Percentiles rank a stretch among this genome's conserved stretches.
These are phyloP conservation scores for Malurus alboscapulatus DNA, from an alignment of 2,113 vertebrate genomes.

Conservation along the genomic window DNA sequence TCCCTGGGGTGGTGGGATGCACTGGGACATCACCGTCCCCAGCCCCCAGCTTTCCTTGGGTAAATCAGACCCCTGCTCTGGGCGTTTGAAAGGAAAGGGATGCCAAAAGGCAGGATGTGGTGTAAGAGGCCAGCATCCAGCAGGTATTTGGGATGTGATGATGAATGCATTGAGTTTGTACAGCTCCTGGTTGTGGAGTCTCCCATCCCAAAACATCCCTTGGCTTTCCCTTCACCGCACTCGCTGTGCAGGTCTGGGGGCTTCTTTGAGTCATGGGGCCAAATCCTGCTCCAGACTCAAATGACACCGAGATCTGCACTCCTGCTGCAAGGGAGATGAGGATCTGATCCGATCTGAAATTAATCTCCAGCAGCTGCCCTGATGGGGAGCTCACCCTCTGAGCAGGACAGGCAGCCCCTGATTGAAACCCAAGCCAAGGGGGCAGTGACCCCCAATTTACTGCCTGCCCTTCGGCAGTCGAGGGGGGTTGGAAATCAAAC, in stretches of 20 bases:
- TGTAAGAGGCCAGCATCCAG: neutral
- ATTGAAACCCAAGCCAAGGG: neutral
- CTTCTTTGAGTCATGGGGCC: rapidly evolving
- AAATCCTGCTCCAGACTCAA: neutral
- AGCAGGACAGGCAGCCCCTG: neutral
- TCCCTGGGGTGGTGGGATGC: neutral
- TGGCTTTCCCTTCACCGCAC: neutral
- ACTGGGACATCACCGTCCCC: neutral
- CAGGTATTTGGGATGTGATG: rapidly evolving
- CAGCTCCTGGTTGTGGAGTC: neutral
- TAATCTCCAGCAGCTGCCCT: neutral
- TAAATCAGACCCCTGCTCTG: neutral
- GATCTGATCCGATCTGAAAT: neutral
- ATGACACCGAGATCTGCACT: neutral
- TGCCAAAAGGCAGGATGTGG: neutral
- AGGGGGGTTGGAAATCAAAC: neutral
- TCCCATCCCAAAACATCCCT: neutral
- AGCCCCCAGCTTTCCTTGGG: neutral
- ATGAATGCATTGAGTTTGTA: rapidly evolving
- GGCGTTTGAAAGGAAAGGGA: neutral
- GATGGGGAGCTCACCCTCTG: neutral
- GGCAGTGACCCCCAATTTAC: neutral
- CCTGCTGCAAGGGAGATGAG: neutral
- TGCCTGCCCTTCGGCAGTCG: neutral
- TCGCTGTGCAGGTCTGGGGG: rapidly evolving